A percentile compares a stretch with the other conserved stretches of the same genome.
These are phyloP conservation scores for Scaptomyza reducta DNA, from an alignment of 2,888 invertebrate genomes.

Conservation along the genomic window DNA sequence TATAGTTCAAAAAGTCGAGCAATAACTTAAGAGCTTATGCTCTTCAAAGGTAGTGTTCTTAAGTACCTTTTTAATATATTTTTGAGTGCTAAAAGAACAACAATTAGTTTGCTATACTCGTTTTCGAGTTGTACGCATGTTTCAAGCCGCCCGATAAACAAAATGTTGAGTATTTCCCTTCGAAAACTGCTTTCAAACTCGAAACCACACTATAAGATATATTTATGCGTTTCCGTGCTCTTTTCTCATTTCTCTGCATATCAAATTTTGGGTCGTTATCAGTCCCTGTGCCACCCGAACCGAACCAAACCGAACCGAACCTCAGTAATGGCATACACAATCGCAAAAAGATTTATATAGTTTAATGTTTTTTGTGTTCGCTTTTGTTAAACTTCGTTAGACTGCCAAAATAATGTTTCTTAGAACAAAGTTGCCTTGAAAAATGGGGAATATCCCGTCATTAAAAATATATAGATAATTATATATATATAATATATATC, in stretches of 20 bases:
- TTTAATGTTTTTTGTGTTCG: neutral
- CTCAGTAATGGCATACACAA: neutral
- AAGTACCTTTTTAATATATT: neutral
- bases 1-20: no score
- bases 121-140: neutral
- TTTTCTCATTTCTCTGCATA: conserved; percentile 8
- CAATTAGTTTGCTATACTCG: neutral
- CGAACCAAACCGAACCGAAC: no score
- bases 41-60: neutral
- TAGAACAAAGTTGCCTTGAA: no score
- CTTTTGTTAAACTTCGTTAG: neutral
- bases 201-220: neutral
- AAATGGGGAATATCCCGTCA: neutral
- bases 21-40: neutral
- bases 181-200: neutral
- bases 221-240: conserved; percentile 27
- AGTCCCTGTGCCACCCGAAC: no score
- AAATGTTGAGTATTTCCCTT: conserved; percentile 3
- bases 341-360: conserved; percentile 3
- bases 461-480: neutral
- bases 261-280: conserved; percentile 12
- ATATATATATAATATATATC: no score
- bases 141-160: conserved; percentile 10
- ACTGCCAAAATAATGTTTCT: no score
- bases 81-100: neutral